Evolutionary conservation across 30 jellyfish, hydroid and myxozoan genomes (phyloP).

Genomic region (Nemopilema nomurai): DNA sequence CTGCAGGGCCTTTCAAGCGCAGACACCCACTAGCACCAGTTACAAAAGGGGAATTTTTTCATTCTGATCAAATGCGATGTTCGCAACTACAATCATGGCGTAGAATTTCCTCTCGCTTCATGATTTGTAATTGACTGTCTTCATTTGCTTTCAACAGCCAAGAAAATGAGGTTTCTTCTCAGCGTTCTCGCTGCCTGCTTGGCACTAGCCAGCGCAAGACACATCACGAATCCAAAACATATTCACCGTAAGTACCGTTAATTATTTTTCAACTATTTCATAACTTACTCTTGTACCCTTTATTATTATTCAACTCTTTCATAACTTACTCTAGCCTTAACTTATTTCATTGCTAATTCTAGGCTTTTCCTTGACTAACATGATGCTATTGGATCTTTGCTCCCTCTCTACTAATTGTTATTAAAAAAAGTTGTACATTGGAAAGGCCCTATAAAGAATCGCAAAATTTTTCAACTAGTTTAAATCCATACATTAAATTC

Average conservation of each 20-base stretch:
- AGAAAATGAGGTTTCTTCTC: constrained; percentile 76
- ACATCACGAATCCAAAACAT: constrained; percentile 13
- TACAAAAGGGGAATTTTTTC: constrained; percentile 46
- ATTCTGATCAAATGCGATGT: constrained; percentile 38
- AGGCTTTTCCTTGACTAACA: not conserved
- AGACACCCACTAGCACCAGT: constrained; percentile 45
- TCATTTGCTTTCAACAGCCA: constrained; percentile 44
- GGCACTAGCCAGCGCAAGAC: constrained; percentile 82
- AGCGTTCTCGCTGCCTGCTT: constrained; percentile 69
- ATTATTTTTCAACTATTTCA: not conserved
- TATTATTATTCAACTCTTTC: too few relatives aligned
- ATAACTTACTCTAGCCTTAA: not conserved
- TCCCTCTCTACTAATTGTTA: too few relatives aligned
- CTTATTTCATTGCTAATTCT: not conserved
- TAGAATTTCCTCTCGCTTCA: constrained; percentile 15
- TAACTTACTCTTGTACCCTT: not conserved
- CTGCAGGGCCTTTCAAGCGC: constrained; percentile 69
- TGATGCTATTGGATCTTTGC: too few relatives aligned
- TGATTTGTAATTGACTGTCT: constrained; percentile 1
- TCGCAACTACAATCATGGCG: constrained; percentile 42
- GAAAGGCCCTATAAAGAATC: too few relatives aligned
- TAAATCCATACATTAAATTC: too few relatives aligned
- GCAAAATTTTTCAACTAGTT: too few relatives aligned
- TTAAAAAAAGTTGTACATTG: too few relatives aligned
- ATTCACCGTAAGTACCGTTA: constrained; percentile 35